Evolutionary conservation across 1,140 invertebrate species (phyloP).

Genomic region (Drosophila lowei): DNA sequence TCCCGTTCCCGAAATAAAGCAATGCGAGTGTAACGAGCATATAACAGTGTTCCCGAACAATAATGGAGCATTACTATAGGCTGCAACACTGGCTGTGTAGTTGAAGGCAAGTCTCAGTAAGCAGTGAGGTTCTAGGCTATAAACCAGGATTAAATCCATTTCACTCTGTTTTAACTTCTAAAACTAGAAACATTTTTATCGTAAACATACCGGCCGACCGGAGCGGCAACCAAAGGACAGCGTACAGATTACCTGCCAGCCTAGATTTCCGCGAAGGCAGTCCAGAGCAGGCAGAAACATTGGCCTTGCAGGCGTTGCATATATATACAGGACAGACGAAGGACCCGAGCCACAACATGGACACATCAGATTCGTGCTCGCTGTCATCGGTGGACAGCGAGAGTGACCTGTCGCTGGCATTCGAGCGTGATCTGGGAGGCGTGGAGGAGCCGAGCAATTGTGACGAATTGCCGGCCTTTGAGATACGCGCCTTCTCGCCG

Average conservation of each 20-base stretch:
- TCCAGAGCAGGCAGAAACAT: constrained; percentile 1
- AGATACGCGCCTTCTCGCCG: constrained; percentile 72
- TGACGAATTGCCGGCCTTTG: constrained; percentile 76
- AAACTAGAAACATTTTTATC: too few species aligned
- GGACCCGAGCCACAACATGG: constrained; percentile 47
- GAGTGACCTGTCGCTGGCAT: constrained; percentile 70
- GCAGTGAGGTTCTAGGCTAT: too few species aligned
- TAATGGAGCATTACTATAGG: too few species aligned
- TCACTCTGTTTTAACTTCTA: too few species aligned
- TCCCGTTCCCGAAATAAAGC: too few species aligned
- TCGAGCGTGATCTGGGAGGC: constrained; percentile 61
- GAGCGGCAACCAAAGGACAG: neutral
- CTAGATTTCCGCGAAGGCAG: constrained; percentile 26
- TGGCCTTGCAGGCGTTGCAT: constrained; percentile 28
- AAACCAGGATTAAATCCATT: too few species aligned
- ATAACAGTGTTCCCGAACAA: too few species aligned
- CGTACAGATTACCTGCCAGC: constrained; percentile 23
- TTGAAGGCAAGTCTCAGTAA: too few species aligned
- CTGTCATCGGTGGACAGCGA: constrained; percentile 69
- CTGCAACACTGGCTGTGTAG: too few species aligned
- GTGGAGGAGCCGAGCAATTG: constrained; percentile 37
- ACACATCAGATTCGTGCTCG: constrained; percentile 59
- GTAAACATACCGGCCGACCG: neutral
- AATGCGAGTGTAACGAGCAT: too few species aligned
- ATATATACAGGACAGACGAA: constrained; percentile 27